Evolutionary conservation across 2,888 invertebrate genomes (phyloP).

Genomic region (Odontocerum albicorne): DNA sequence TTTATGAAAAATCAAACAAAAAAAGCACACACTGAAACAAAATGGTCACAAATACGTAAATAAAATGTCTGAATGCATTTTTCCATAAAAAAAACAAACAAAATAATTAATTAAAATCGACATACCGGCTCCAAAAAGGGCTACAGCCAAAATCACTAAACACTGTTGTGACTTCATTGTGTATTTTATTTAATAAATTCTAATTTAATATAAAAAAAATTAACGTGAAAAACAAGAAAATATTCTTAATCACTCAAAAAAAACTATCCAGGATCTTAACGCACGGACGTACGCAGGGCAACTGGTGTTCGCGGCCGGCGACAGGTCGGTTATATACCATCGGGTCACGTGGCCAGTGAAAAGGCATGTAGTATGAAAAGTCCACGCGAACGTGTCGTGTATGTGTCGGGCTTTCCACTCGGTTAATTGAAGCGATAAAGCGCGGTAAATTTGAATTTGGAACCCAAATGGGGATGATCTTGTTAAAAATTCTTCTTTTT

Average conservation of each 20-base stretch:
- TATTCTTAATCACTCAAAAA: background rate
- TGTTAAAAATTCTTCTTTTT: no score
- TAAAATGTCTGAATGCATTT: no score
- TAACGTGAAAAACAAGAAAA: no score
- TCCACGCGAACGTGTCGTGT: slow-evolving; percentile 12
- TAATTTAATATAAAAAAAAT: no score
- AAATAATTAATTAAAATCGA: no score
- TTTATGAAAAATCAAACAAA: no score
- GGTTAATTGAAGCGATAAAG: background rate
- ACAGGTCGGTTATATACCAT: slow-evolving; percentile 19
- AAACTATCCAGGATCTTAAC: background rate
- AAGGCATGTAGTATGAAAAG: slow-evolving; percentile 18
- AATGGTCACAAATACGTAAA: no score
- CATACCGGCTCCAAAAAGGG: slow-evolving; percentile 69
- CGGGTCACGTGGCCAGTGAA: slow-evolving; percentile 16
- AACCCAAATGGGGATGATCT: no score
- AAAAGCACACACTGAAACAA: no score
- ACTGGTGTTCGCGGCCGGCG: slow-evolving; percentile 26
- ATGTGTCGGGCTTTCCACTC: slow-evolving; percentile 13
- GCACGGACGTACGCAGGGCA: slow-evolving; percentile 7
- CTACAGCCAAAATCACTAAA: slow-evolving; percentile 63
- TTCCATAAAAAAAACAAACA: no score
- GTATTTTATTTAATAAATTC: no score
- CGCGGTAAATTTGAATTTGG: slow-evolving; percentile 9
- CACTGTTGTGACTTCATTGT: slow-evolving; percentile 55